Evolutionary conservation across 2,113 vertebrate species (phyloP).

Genomic region (Neopipo cinnamomea): DNA sequence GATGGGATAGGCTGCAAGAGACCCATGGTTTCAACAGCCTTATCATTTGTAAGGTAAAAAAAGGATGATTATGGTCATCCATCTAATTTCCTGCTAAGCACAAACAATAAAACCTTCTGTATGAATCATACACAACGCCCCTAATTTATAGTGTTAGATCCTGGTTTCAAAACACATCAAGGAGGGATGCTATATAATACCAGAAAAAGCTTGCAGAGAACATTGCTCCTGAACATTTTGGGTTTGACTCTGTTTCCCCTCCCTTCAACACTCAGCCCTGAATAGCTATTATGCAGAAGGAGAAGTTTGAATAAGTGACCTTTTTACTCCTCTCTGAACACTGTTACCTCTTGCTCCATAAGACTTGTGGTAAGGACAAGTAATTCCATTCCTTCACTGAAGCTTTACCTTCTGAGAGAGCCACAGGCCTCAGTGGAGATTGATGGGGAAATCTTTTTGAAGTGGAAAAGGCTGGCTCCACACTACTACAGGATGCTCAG

Average conservation of each 20-base stretch:
- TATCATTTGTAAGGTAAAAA: not conserved
- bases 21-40: not conserved
- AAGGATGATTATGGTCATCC: not conserved
- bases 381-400: not conserved
- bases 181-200: not conserved
- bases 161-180: not conserved
- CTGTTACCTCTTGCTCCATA: not conserved
- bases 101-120: not conserved
- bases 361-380: not conserved
- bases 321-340: not conserved
- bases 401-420: not conserved
- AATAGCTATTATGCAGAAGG: not conserved
- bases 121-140: not conserved
- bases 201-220: not conserved
- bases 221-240: not conserved
- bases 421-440: not conserved
- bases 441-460: not conserved
- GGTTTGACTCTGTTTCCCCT: not conserved
- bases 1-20: not conserved
- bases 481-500: not conserved
- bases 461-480: not conserved
- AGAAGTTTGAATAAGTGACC: not conserved
- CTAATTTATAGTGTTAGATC: not conserved
- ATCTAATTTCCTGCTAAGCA: not conserved
- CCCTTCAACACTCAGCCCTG: not conserved